phyloP scores from a whole-genome alignment of 1,140 invertebrate genomes.

The Drosophila pseudoobscura region DNA sequence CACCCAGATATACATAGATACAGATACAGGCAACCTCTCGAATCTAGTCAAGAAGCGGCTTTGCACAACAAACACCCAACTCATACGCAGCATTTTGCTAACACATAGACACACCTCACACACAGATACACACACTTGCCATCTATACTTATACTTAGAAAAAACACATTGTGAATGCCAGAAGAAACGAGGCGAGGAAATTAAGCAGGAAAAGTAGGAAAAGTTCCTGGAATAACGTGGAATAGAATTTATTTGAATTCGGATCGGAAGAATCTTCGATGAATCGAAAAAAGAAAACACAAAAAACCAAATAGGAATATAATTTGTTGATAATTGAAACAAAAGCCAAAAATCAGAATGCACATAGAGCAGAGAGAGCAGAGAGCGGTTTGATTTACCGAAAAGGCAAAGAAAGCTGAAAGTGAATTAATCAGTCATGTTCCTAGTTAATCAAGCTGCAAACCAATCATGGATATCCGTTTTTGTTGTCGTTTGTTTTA shows the following conservation, averaged over 20 bases:
- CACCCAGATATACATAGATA: constrained; percentile 16
- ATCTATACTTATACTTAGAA: constrained; percentile 26
- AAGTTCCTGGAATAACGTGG: not conserved
- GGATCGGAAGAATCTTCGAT: constrained; percentile 1
- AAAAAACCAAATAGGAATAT: constrained; percentile 12
- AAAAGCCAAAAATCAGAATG: constrained; percentile 15
- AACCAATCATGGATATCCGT: constrained; percentile 5
- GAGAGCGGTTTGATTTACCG: too few species aligned
- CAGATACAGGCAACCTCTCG: constrained; percentile 30
- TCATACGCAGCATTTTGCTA: constrained; percentile 1
- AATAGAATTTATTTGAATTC: constrained; percentile 50
- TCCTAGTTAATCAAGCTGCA: constrained; percentile 39
- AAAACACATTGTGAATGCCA: constrained; percentile 55
- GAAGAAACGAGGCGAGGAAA: constrained; percentile 7
- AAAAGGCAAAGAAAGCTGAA: not conserved
- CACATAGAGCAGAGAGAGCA: too few species aligned
- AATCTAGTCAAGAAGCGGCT: constrained; percentile 67
- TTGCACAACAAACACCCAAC: constrained; percentile 26
- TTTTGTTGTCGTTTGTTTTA: constrained; percentile 27
- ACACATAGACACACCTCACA: constrained; percentile 2
- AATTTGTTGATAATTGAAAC: constrained; percentile 61
- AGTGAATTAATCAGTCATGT: constrained; percentile 30
- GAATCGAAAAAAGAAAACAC: not conserved
- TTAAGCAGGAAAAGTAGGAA: not conserved
- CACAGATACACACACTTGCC: constrained; percentile 34